Base-by-base conservation (phyloP, 2,797 vertebrate genomes). In the Euphonia xanthogaster region DNA sequence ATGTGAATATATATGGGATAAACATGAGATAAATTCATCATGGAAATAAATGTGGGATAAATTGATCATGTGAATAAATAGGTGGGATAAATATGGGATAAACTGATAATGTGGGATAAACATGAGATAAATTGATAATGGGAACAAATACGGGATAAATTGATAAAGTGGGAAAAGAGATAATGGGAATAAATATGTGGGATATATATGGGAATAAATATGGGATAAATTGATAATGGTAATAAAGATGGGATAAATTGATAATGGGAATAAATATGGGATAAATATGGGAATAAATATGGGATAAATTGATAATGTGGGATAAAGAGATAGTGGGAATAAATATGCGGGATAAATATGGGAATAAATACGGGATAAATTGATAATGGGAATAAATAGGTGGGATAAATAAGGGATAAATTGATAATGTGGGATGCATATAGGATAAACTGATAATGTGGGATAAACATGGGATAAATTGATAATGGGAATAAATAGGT, bases 231-330 rank as follows among this genome's bases (percentile, higher is more conserved):
- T 28, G 7, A 28, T 28, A 28, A 66, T 6, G 11, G 6, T 24
- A 9, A 44, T 44, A 24, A n/a, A 63, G 21, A 22, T 2, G 3
- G 19, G 11, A 23, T 23, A 15, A 44, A n/a, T 15, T 21, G 7
- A 35, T 21, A 7, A 28, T 4, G 1, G 0, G 5, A 6, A 44
- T 45, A 28, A 45, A n/a, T 5, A 3, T 4, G 5, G 14, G 12
- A 51, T 31, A 25, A 40, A 23, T 2, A 27, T 7, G 13, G 1
- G 19, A 40, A 40, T 16, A 62, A 61, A 22, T 15, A 16, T 5
- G 9, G 23, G 10, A 25, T 58, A 35, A 57, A 45, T 9, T 6
- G 14, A 19, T 50, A 14, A 47, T 14, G 13, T 8, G 39, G 31
- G 21, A 44, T 44, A 21, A 44, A 44, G 5, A 21, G 42, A 21